Evolutionary conservation across 2,797 vertebrate genomes (phyloP).

Genomic region (Lacerta bilineata): DNA sequence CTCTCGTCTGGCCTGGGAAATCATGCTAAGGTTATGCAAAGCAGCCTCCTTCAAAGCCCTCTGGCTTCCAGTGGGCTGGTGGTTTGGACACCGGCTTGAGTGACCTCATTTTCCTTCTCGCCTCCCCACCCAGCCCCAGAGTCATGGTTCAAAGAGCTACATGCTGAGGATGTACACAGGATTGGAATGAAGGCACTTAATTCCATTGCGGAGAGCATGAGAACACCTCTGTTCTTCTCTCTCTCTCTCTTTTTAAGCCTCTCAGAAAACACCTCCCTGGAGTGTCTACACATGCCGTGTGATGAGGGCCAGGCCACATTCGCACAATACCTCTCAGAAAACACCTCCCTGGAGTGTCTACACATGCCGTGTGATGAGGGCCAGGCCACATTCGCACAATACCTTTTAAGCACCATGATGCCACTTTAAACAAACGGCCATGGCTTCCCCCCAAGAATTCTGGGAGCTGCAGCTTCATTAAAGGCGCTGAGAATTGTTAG

Average conservation of each 20-base stretch:
- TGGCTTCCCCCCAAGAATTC: too few species aligned
- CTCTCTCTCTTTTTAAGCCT: background rate
- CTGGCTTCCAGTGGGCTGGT: too few species aligned
- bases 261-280: background rate
- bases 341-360: background rate
- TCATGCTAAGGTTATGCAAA: too few species aligned
- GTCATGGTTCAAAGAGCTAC: background rate
- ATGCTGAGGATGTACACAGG: background rate
- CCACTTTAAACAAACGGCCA: too few species aligned
- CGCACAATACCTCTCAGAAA: background rate
- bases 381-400: background rate
- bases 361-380: background rate
- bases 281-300: background rate
- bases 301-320: background rate
- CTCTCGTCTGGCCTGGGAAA: too few species aligned
- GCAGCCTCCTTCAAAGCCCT: too few species aligned
- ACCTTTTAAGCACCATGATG: too few species aligned
- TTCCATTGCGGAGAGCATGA: background rate
- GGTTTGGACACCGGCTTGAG: background rate
- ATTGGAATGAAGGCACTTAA: too few species aligned
- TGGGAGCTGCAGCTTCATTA: background rate
- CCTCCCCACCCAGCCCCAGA: background rate
- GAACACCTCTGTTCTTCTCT: background rate
- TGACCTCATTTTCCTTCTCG: background rate
- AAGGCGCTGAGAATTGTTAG: too few species aligned